Conservation (phyloP, 2,113 vertebrate species). For the Telmatochromis sp. region DNA sequence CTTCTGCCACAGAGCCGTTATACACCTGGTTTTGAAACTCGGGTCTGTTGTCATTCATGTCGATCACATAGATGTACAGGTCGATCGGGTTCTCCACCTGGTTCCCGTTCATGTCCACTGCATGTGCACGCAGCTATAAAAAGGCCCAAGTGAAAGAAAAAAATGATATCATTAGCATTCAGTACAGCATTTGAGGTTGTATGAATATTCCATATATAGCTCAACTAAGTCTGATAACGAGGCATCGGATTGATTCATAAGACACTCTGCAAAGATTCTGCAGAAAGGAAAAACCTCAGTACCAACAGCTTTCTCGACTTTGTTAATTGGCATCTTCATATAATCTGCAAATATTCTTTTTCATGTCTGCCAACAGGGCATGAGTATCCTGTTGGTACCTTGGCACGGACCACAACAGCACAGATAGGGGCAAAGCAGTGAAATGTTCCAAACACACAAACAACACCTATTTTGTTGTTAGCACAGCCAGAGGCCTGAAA, state of each 20-base stretch:
- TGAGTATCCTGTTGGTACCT: constrained; percentile 21
- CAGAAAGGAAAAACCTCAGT: not conserved
- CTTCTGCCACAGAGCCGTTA: constrained; percentile 95
- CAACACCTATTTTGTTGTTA: constrained; percentile 52
- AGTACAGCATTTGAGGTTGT: not conserved
- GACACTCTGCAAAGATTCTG: not conserved
- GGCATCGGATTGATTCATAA: not conserved
- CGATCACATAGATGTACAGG: constrained; percentile 97
- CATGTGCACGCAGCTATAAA: constrained; percentile 89
- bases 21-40: constrained; percentile 95
- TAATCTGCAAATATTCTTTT: constrained; percentile 11
- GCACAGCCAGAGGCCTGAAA: constrained; percentile 39
- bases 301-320: constrained; percentile 10
- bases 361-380: constrained; percentile 17
- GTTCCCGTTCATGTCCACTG: constrained; percentile 97
- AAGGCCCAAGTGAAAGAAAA: not conserved
- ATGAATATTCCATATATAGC: not conserved
- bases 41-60: constrained; percentile 99
- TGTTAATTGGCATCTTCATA: constrained; percentile 41
- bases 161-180: not conserved
- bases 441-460: constrained; percentile 42
- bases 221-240: not conserved
- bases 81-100: constrained; percentile 99
- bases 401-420: constrained; percentile 20
- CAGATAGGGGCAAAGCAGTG: constrained; percentile 21